Conservation (phyloP, 2,888 invertebrate species). For the Disparrhopalites patrizii region DNA sequence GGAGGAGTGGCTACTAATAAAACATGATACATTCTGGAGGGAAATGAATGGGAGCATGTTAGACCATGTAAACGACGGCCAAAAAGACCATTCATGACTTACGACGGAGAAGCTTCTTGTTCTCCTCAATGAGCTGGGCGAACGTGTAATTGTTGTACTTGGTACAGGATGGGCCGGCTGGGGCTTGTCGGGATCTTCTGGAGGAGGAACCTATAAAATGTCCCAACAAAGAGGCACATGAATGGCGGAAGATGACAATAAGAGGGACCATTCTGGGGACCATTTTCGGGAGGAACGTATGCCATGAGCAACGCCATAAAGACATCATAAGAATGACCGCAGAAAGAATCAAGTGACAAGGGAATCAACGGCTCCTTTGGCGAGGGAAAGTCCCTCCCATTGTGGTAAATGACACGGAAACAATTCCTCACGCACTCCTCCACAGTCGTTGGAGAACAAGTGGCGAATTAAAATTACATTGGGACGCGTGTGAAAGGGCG, state of each 20-base stretch:
- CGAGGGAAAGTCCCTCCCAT: too few relatives aligned
- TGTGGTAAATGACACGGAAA: too few relatives aligned
- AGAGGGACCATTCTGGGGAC: background rate
- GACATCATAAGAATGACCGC: background rate
- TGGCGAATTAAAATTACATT: slow-evolving; percentile 18
- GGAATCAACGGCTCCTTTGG: too few relatives aligned
- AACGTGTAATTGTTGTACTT: slow-evolving; percentile 22
- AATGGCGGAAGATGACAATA: background rate
- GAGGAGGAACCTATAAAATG: background rate
- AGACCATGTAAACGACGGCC: background rate
- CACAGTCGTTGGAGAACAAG: slow-evolving; percentile 18
- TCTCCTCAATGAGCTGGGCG: slow-evolving; percentile 20
- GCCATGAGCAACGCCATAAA: background rate
- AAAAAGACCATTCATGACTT: slow-evolving; percentile 10
- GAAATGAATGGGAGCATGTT: background rate
- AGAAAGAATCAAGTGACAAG: background rate
- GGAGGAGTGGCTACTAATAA: background rate
- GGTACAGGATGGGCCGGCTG: slow-evolving; percentile 10
- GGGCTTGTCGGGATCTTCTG: background rate
- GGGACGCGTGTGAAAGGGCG: slow-evolving; percentile 1
- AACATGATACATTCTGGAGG: too few relatives aligned
- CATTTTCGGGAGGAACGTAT: background rate
- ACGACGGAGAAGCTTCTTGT: slow-evolving; percentile 25
- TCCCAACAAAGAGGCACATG: background rate
- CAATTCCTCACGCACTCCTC: background rate